Conservation (phyloP, 2,888 invertebrate species). For the Baronia brevicornis region DNA sequence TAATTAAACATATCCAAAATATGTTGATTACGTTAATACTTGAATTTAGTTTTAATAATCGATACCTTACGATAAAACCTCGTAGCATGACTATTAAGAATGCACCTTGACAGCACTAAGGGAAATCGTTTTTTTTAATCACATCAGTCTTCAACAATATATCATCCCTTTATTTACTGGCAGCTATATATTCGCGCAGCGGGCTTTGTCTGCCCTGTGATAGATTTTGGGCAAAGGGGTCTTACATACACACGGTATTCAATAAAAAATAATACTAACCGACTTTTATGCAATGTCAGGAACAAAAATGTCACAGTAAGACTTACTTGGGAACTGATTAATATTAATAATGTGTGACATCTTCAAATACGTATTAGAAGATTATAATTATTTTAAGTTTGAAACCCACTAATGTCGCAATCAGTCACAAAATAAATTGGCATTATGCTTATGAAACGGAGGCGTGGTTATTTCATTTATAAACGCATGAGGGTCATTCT, state of each 20-base stretch:
- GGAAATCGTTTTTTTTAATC: constrained; percentile 70
- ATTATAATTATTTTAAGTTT: too few species aligned
- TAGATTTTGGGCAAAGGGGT: constrained; percentile 41
- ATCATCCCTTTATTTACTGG: constrained; percentile 71
- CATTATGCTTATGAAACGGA: constrained; percentile 29
- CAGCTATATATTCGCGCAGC: constrained; percentile 66
- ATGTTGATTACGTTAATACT: too few species aligned
- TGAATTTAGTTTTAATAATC: too few species aligned
- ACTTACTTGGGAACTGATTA: constrained; percentile 2
- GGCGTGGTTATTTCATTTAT: constrained; percentile 42
- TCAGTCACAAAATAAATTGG: constrained; percentile 31
- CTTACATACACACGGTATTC: constrained; percentile 33
- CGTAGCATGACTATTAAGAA: constrained; percentile 46
- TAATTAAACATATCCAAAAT: too few species aligned
- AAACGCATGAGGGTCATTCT: constrained; percentile 43
- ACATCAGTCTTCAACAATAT: constrained; percentile 66
- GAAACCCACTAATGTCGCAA: too few species aligned
- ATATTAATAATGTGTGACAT: constrained; percentile 6
- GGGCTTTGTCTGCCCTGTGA: constrained; percentile 46
- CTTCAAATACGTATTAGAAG: constrained; percentile 4
- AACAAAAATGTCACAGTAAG: constrained; percentile 24
- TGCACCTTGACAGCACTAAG: constrained; percentile 70
- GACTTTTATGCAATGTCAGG: constrained; percentile 34
- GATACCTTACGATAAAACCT: too few species aligned
- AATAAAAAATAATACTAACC: constrained; percentile 23